phyloP scores from a whole-genome alignment of 2,113 vertebrate species.

The Beaufortia kweichowensis region DNA sequence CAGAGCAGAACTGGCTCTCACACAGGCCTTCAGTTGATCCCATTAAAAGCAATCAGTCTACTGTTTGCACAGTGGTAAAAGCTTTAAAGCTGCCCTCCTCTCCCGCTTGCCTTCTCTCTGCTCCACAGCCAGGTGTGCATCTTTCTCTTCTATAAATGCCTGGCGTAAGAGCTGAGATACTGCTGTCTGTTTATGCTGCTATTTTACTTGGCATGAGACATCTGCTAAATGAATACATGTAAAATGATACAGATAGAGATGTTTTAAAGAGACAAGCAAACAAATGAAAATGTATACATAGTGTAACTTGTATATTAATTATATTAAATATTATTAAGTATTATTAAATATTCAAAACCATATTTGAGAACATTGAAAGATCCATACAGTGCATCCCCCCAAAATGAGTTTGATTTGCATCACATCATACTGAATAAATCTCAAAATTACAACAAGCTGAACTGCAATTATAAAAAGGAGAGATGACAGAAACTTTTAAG shows the following conservation, averaged over 20 bases:
- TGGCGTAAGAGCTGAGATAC: background rate
- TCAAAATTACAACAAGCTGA: too few relatives aligned
- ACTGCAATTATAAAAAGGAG: too few relatives aligned
- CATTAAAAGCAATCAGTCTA: slow-evolving; percentile 72
- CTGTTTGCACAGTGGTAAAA: slow-evolving; percentile 76
- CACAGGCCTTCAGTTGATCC: slow-evolving; percentile 69
- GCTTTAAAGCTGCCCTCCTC: slow-evolving; percentile 62
- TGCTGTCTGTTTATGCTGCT: background rate
- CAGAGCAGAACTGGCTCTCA: slow-evolving; percentile 67
- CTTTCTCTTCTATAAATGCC: background rate
- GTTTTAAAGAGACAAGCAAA: background rate
- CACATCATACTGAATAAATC: too few relatives aligned
- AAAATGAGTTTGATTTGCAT: too few relatives aligned
- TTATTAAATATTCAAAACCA: too few relatives aligned
- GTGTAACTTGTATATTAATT: too few relatives aligned
- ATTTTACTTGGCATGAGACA: too few relatives aligned
- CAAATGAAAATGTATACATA: background rate
- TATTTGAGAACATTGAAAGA: too few relatives aligned
- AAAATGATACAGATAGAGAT: background rate
- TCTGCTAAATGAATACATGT: background rate
- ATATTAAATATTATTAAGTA: too few relatives aligned
- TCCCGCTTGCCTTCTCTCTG: slow-evolving; percentile 57
- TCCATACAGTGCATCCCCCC: too few relatives aligned
- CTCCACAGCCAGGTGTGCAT: slow-evolving; percentile 53
- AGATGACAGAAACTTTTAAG: too few relatives aligned